Conservation (phyloP, 2,888 invertebrate genomes). For the Zygothrica quintamaculata region DNA sequence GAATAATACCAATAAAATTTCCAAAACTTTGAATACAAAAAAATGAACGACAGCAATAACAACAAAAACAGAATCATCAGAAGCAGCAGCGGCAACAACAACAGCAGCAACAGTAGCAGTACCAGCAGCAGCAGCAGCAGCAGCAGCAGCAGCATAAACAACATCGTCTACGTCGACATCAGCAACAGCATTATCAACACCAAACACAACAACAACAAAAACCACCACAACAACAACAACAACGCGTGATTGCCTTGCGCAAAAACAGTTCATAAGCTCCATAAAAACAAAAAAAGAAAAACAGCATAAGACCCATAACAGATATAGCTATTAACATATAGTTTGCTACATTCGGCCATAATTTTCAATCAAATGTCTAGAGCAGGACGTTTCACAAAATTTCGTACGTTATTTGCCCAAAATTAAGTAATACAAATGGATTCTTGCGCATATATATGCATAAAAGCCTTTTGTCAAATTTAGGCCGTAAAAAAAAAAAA, state of each 20-base stretch:
- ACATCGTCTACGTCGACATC: conserved; percentile 10
- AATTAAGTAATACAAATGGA: conserved; percentile 18
- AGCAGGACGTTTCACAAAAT: conserved; percentile 31
- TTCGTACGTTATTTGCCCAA: conserved; percentile 30
- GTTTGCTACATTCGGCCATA: conserved; percentile 5
- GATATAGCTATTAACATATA: no score
- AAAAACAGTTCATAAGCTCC: conserved; percentile 41
- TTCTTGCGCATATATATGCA: background rate
- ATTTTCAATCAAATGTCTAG: conserved; percentile 6
- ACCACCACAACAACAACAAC: conserved; percentile 25
- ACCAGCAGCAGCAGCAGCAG: conserved; percentile 5
- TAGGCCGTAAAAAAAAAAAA: conserved; percentile 4
- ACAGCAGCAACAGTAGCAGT: conserved; percentile 13
- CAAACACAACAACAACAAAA: conserved; percentile 4
- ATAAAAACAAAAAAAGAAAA: background rate
- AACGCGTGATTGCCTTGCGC: conserved; percentile 31
- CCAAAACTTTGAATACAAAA: background rate
- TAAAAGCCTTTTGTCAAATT: conserved; percentile 1
- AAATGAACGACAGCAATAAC: background rate
- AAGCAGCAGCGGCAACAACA: conserved; percentile 8
- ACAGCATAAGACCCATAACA: background rate
- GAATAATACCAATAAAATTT: background rate
- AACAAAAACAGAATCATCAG: background rate
- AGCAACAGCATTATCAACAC: conserved; percentile 13
- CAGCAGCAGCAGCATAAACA: conserved; percentile 20